These are phyloP conservation scores for Hiodon tergisus DNA, from an alignment of 2,113 vertebrate species.

Conservation along the genomic window DNA sequence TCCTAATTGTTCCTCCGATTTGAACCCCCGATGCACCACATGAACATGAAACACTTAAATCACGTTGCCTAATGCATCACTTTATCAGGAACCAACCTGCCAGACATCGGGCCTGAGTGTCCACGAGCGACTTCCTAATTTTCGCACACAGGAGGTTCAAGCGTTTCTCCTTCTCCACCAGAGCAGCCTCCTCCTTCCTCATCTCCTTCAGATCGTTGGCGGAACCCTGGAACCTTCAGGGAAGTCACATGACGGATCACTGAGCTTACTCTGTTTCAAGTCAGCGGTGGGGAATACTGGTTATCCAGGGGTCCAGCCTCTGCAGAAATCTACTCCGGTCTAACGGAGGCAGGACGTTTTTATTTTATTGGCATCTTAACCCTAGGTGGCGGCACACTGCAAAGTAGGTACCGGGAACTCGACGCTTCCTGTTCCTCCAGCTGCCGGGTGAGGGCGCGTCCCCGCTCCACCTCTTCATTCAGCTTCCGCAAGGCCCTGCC, in stretches of 20 bases:
- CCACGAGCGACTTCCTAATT: background rate
- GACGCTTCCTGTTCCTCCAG: background rate
- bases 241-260: background rate
- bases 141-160: background rate
- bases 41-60: too few relatives aligned
- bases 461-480: background rate
- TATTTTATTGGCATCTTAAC: background rate
- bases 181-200: background rate
- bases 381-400: background rate
- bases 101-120: background rate
- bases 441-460: background rate
- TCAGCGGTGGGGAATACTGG: background rate
- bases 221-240: background rate
- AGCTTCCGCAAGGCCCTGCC: background rate
- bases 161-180: background rate
- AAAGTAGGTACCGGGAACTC: background rate
- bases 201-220: background rate
- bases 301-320: background rate
- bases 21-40: too few relatives aligned
- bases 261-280: background rate
- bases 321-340: background rate
- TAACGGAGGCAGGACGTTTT: background rate
- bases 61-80: too few relatives aligned
- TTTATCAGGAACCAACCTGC: background rate
- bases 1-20: too few relatives aligned